A percentile compares a stretch with the other conserved stretches of the same genome.
phyloP scores from a whole-genome alignment of 1,140 invertebrate species.

The Euschistus heros region DNA sequence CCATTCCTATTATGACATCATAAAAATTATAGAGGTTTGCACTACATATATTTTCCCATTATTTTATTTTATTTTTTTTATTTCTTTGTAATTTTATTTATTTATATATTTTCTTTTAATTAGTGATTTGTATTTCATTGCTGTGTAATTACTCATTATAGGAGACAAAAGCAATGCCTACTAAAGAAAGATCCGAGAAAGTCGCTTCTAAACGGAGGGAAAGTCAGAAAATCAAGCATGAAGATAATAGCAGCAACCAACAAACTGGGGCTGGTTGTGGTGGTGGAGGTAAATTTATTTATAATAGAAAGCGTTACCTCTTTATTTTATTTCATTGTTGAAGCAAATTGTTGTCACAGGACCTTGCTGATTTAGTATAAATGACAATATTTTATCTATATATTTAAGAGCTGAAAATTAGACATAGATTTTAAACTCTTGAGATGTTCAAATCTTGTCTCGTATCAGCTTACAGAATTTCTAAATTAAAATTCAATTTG shows the following conservation, averaged over 20 bases:
- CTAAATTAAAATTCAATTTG: too few species aligned
- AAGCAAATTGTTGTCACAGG: too few species aligned
- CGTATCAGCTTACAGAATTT: too few species aligned
- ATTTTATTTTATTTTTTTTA: not conserved
- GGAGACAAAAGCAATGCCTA: not conserved
- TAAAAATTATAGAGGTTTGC: conserved; percentile 36
- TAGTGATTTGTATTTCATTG: not conserved
- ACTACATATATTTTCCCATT: not conserved
- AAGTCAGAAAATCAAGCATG: not conserved
- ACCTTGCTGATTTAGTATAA: too few species aligned
- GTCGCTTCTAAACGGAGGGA: not conserved
- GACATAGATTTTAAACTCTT: too few species aligned
- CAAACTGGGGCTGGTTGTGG: too few species aligned
- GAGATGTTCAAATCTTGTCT: too few species aligned
- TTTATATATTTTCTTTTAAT: not conserved
- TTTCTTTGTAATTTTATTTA: not conserved
- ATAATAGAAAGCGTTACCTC: too few species aligned
- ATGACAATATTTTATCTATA: too few species aligned
- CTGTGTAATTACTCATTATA: not conserved
- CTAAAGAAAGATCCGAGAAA: not conserved
- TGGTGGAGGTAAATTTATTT: too few species aligned
- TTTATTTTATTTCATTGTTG: too few species aligned
- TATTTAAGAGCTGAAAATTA: too few species aligned
- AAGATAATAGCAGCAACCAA: not conserved
- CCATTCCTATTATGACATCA: conserved; percentile 49